phyloP scores from a whole-genome alignment of 2,888 invertebrate species.

The Acronicta alni region DNA sequence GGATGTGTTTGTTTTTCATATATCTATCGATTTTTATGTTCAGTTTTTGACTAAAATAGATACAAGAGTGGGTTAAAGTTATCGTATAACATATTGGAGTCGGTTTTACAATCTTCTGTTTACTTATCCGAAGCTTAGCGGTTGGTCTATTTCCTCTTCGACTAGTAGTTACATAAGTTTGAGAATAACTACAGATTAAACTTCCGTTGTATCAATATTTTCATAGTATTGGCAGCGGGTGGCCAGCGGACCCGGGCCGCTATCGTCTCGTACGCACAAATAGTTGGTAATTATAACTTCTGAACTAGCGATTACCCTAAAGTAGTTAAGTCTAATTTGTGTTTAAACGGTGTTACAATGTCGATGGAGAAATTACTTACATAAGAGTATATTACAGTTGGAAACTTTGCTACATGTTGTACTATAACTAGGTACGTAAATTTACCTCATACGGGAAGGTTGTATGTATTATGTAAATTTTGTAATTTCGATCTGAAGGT shows the following conservation, averaged over 20 bases:
- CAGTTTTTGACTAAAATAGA: no score
- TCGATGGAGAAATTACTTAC: conserved; percentile 40
- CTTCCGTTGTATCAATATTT: conserved; percentile 15
- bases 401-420: conserved; percentile 3
- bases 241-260: conserved; percentile 13
- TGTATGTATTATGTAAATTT: no score
- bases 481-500: no score
- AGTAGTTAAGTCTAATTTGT: conserved; percentile 52
- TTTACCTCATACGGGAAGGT: no score
- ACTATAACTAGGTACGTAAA: no score
- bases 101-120: no score
- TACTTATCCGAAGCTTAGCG: no score
- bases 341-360: conserved; percentile 44
- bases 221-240: conserved; percentile 1
- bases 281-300: conserved; percentile 51
- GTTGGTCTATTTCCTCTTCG: no score
- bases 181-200: conserved; percentile 18
- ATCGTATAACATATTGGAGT: no score
- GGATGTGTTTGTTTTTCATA: no score
- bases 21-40: no score
- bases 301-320: conserved; percentile 47
- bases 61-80: no score
- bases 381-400: conserved; percentile 17
- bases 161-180: conserved; percentile 3
- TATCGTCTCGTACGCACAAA: conserved; percentile 38